A percentile compares a stretch with the other conserved stretches of the same genome.
phyloP scores from a whole-genome alignment of 2,797 vertebrate species.

The Anableps anableps region DNA sequence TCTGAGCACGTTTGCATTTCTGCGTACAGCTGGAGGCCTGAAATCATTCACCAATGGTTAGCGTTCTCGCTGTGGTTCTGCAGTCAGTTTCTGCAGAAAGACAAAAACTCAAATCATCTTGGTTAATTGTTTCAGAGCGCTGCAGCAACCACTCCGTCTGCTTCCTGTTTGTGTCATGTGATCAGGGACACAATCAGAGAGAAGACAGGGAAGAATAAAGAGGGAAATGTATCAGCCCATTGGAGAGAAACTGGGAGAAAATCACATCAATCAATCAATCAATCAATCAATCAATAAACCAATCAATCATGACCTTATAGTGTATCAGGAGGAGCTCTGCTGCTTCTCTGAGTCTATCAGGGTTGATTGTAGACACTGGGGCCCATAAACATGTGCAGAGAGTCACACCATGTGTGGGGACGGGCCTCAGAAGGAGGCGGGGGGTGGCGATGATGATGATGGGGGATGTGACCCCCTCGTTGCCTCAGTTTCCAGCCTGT shows the following conservation, averaged over 20 bases:
- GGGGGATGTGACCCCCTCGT: neutral
- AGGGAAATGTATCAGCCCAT: slow-evolving; percentile 57
- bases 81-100: neutral
- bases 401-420: neutral
- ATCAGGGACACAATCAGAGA: slow-evolving; percentile 42
- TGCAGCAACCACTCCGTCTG: neutral
- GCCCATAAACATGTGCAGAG: neutral
- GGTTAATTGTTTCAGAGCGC: neutral
- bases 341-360: neutral
- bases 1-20: neutral
- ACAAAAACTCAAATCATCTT: neutral
- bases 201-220: slow-evolving; percentile 82
- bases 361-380: neutral
- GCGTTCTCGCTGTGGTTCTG: neutral
- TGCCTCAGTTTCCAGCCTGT: slow-evolving; percentile 80
- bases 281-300: neutral
- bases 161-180: slow-evolving; percentile 14
- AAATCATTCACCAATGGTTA: neutral
- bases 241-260: neutral
- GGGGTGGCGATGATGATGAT: neutral
- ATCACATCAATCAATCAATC: slow-evolving; percentile 24
- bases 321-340: neutral
- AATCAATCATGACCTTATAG: no score
- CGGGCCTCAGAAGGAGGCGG: neutral
- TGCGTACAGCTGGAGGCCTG: neutral